These are phyloP conservation scores for Anoplius nigerrimus DNA, from an alignment of 2,888 invertebrate species.

Conservation along the genomic window DNA sequence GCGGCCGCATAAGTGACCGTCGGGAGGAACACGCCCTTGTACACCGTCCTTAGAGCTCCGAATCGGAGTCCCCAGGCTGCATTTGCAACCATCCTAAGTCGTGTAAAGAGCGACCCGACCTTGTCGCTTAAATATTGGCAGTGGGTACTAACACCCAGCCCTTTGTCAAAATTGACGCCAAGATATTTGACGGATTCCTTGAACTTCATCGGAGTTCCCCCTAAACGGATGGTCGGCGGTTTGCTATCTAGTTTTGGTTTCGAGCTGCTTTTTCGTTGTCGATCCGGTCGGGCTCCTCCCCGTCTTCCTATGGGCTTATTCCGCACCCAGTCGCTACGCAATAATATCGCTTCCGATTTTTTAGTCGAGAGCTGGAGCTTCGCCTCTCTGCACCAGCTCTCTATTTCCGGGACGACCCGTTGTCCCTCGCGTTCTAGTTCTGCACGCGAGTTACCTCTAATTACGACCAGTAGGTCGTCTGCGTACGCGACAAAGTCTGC, in stretches of 20 bases:
- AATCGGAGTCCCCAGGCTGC: not conserved
- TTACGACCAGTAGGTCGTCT: constrained; percentile 31
- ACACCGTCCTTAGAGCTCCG: not conserved
- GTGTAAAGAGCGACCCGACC: too few relatives aligned
- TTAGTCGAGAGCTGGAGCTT: not conserved
- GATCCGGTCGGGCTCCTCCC: not conserved
- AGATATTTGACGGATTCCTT: too few relatives aligned
- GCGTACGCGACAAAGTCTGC: constrained; percentile 31
- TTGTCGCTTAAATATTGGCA: not conserved
- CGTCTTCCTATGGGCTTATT: not conserved
- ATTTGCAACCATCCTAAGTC: too few relatives aligned
- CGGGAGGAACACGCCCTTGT: constrained; percentile 10
- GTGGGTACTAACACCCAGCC: not conserved
- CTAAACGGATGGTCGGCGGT: not conserved
- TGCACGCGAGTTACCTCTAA: constrained; percentile 20
- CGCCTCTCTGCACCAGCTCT: constrained; percentile 9
- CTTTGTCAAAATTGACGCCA: too few relatives aligned
- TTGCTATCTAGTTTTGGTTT: not conserved
- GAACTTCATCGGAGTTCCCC: too few relatives aligned
- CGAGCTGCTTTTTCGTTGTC: not conserved
- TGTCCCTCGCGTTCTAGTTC: constrained; percentile 10
- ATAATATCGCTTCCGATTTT: not conserved
- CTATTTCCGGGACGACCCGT: constrained; percentile 1
- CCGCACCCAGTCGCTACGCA: not conserved
- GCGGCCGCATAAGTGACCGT: not conserved